Base-by-base conservation (phyloP, 2,113 vertebrate species). In the Madoqua kirkii region DNA sequence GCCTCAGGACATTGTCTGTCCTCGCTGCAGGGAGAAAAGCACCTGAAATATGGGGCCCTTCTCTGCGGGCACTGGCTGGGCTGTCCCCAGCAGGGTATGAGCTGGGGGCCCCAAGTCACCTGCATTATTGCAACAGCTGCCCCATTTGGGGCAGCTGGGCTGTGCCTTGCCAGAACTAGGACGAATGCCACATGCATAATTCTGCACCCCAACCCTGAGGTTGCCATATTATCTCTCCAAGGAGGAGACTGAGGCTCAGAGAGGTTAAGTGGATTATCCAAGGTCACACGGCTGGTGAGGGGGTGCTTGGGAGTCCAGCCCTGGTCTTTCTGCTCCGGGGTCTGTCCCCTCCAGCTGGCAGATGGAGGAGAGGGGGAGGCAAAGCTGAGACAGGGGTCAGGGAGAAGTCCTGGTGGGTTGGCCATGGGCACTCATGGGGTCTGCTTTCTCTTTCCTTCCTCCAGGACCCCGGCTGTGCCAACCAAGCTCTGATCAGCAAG, bases 401-500 rank as follows among this genome's bases (percentile, higher is more conserved):
- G 91, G 60, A 21, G 16, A 50, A 81, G 62, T 33, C 17, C 27
- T 40, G 62, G 48, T 7, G 1, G 15, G 29, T 23, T 23, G 55
- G 54, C 76, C 15, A 19, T n/a, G n/a, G 71, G 43, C 52, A 33
- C 97, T 98, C 82, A 98, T 1, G 6, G 31, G 31, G 16, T 81
- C 67, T 62, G 5, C 7, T 79, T 54, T 95, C 57, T 93, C 59
- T 79, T 83, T 31, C 93, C 92, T 94, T 98, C 74, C 91, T 95
- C 91, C 98, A 99, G 99, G 99, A 99, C 98, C 98, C 99, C 23
- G 99, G 99, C 97, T 99, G 99, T 98, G 99, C 99, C 98, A 99
- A 99, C 98, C 99, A 99, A 98, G 99, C 99, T 67, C 99, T 99
- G 98, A 99, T 99, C 98, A 99, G 98, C 97, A 99, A 99, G 99